Base-by-base conservation (phyloP, 2,113 vertebrate species). In the Strigops habroptila region DNA sequence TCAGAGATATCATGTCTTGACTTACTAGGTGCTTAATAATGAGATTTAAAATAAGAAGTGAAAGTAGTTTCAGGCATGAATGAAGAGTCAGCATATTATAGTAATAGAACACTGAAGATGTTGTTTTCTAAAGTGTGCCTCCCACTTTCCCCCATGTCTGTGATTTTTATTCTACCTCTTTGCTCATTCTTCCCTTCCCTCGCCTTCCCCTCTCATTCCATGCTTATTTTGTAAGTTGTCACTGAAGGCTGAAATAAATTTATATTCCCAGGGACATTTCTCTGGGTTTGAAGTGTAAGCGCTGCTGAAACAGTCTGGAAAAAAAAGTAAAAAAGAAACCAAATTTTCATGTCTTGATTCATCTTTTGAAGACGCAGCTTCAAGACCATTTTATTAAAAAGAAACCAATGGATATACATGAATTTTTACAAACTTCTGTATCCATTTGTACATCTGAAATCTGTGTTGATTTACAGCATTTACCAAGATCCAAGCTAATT, bases 91-190 rank as follows among this genome's bases (percentile, higher is more conserved):
- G 5, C 5, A 44, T 33, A 13, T 15, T 62, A 16, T 11, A n/a
- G 9, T 9, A 81, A 43, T 0, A 65, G 4, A 60, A 77, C 3
- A 70, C 18, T 23, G n/a, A 76, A 86, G 30, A 44, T 10, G 10
- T 14, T 25, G 6, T 30, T 60, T 89, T 52, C 18, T 15, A 35
- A 74, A 1, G 2, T 30, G 19, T 53, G 4, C 14, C 5, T 88
- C 14, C 3, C 0, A 0, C 7, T 79, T 88, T 82, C 21, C 3
- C 15, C 10, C 2, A 10, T 3, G 4, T 60, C 43, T 64, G 21
- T 15, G 21, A 74, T 21, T 86, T 91, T 74, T 39, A 35, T 65
- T 59, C 18, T 71, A 19, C 3, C 3, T 68, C 31, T 74, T 59
- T 44, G 3, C 37, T 68, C 9, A 6, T 43, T 41, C 12, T 41